phyloP scores from a whole-genome alignment of 2,113 vertebrate species.

The Menura novaehollandiae region DNA sequence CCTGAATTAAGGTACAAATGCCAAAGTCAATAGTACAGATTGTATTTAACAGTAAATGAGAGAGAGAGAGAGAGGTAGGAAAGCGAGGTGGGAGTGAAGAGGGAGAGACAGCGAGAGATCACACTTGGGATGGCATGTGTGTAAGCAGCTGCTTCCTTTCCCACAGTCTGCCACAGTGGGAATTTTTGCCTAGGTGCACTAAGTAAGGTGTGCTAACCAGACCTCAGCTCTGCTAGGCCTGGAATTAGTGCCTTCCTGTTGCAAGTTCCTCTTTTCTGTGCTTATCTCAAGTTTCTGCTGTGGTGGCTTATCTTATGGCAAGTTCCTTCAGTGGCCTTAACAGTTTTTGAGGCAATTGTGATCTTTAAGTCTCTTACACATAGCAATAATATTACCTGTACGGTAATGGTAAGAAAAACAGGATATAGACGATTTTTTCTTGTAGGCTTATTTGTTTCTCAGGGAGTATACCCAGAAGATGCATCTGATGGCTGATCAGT shows the following conservation, averaged over 20 bases:
- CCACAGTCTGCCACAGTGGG: background rate
- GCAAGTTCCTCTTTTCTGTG: background rate
- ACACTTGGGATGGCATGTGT: background rate
- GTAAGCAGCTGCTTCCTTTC: background rate
- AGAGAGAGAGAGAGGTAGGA: background rate
- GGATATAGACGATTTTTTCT: background rate
- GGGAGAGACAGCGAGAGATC: background rate
- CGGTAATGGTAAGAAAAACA: background rate
- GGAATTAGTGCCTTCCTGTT: background rate
- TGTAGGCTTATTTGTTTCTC: background rate
- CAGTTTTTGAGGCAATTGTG: background rate
- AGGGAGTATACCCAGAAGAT: background rate
- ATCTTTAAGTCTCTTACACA: background rate
- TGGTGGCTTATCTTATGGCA: background rate
- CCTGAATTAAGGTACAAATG: background rate
- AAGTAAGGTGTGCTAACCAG: background rate
- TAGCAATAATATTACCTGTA: background rate
- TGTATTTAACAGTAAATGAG: background rate
- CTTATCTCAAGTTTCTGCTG: background rate
- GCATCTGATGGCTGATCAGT: background rate
- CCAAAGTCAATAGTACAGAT: background rate
- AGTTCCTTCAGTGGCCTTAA: background rate
- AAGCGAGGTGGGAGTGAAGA: fast-evolving
- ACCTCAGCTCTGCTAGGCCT: background rate
- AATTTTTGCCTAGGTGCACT: background rate